Conservation (phyloP, 2,888 invertebrate species). For the Ethmia dodecea region DNA sequence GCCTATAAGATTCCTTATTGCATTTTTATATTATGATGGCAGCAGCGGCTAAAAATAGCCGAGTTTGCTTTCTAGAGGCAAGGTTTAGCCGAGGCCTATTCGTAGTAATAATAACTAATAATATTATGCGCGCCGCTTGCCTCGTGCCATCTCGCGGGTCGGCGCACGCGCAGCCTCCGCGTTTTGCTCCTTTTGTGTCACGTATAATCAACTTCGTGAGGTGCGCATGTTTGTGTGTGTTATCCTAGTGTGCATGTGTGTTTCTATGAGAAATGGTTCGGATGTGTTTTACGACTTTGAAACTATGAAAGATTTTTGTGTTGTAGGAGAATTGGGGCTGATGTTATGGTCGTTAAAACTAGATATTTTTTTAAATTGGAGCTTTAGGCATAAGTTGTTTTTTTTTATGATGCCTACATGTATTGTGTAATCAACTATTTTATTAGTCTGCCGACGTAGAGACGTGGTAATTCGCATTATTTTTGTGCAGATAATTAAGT, state of each 20-base stretch:
- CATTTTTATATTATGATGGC: too few relatives aligned
- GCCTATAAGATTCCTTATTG: too few relatives aligned
- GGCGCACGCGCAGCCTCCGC: conserved; percentile 73
- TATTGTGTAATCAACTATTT: too few relatives aligned
- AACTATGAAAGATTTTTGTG: conserved; percentile 30
- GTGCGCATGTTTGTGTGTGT: conserved; percentile 22
- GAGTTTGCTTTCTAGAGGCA: not conserved
- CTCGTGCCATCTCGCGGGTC: conserved; percentile 70
- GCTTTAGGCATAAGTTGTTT: too few relatives aligned
- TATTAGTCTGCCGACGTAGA: too few relatives aligned
- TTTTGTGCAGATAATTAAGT: not conserved
- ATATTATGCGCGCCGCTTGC: conserved; percentile 37
- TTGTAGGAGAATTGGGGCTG: conserved; percentile 2
- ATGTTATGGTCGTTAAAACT: too few relatives aligned
- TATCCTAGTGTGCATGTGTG: conserved; percentile 38
- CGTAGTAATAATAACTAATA: not conserved
- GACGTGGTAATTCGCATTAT: too few relatives aligned
- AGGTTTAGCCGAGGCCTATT: too few relatives aligned
- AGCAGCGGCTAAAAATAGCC: conserved; percentile 1
- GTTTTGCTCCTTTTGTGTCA: conserved; percentile 71
- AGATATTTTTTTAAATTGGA: too few relatives aligned
- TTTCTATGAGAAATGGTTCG: conserved; percentile 26
- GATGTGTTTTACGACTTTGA: conserved; percentile 22
- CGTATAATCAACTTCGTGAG: conserved; percentile 47
- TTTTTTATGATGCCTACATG: too few relatives aligned